These are phyloP conservation scores for Eptatretus burgeri DNA, from an alignment of 2,113 vertebrate species.

Conservation along the genomic window DNA sequence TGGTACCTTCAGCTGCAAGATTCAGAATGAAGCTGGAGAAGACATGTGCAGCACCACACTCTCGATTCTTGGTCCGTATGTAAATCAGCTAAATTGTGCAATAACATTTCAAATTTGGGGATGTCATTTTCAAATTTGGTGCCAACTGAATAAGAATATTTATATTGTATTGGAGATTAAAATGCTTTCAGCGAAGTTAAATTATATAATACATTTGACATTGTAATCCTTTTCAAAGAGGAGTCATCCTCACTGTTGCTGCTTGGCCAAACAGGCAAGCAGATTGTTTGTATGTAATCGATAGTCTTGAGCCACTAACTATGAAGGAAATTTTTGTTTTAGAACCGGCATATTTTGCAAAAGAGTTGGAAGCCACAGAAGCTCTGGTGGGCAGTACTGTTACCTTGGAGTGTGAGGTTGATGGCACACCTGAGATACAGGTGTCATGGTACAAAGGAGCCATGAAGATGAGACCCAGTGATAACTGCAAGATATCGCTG, in stretches of 20 bases:
- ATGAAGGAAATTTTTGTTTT: slow-evolving; percentile 9
- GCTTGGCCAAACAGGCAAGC: too few species aligned
- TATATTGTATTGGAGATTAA: too few species aligned
- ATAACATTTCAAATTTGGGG: neutral
- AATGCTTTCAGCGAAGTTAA: too few species aligned
- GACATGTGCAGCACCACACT: neutral
- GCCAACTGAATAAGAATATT: too few species aligned
- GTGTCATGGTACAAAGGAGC: slow-evolving; percentile 79
- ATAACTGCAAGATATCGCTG: slow-evolving; percentile 48
- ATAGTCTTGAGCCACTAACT: too few species aligned
- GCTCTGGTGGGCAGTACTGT: slow-evolving; percentile 40
- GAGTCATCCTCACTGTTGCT: too few species aligned
- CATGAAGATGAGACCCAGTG: slow-evolving; percentile 30
- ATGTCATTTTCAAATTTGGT: too few species aligned
- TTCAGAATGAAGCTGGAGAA: slow-evolving; percentile 1
- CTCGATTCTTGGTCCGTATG: slow-evolving; percentile 10
- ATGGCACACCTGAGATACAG: slow-evolving; percentile 48
- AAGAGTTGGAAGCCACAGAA: slow-evolving; percentile 56
- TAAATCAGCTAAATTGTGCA: too few species aligned
- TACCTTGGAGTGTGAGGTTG: slow-evolving; percentile 63
- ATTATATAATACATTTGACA: too few species aligned
- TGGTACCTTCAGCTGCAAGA: neutral
- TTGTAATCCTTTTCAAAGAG: slow-evolving; percentile 11
- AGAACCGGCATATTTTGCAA: slow-evolving; percentile 80
- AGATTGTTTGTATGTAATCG: too few species aligned